A percentile compares a stretch with the other conserved stretches of the same genome.
Evolutionary conservation across 2,797 vertebrate species (phyloP).

Genomic region (Gephyroberyx darwinii): DNA sequence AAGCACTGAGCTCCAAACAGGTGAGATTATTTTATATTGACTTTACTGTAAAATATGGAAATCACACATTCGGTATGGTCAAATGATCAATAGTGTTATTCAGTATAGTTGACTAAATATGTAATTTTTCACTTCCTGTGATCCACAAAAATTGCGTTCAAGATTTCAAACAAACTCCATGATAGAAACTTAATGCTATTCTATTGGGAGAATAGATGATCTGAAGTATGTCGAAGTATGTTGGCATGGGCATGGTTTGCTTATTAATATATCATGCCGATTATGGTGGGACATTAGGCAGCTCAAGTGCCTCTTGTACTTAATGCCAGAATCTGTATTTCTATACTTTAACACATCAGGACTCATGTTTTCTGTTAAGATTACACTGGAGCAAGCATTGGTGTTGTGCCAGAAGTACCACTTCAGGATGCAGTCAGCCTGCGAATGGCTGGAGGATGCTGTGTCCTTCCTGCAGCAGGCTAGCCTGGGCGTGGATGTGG

Average conservation of each 20-base stretch:
- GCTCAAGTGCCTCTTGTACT: too few relatives aligned
- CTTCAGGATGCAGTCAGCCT: conserved; percentile 88
- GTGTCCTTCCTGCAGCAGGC: conserved; percentile 90
- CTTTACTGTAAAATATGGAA: neutral
- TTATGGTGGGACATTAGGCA: too few relatives aligned
- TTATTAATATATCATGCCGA: too few relatives aligned
- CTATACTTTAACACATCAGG: neutral
- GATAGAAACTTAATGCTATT: too few relatives aligned
- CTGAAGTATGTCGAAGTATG: too few relatives aligned
- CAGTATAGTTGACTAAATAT: neutral
- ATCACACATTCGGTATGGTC: neutral
- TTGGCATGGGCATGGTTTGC: too few relatives aligned
- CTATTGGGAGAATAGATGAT: too few relatives aligned
- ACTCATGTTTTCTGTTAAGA: conserved; percentile 71
- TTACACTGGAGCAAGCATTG: conserved; percentile 87
- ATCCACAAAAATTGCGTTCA: neutral
- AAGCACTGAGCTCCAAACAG: conserved; percentile 87
- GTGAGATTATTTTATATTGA: conserved; percentile 69
- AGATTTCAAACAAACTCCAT: too few relatives aligned
- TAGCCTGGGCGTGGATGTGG: conserved; percentile 90
- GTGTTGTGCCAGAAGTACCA: conserved; percentile 91
- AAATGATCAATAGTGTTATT: conserved; percentile 1
- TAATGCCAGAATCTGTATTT: neutral
- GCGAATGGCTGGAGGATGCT: conserved; percentile 95
- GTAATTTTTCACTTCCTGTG: neutral